Base-by-base conservation (phyloP, 2,797 vertebrate species). In the Fundulus diaphanus region DNA sequence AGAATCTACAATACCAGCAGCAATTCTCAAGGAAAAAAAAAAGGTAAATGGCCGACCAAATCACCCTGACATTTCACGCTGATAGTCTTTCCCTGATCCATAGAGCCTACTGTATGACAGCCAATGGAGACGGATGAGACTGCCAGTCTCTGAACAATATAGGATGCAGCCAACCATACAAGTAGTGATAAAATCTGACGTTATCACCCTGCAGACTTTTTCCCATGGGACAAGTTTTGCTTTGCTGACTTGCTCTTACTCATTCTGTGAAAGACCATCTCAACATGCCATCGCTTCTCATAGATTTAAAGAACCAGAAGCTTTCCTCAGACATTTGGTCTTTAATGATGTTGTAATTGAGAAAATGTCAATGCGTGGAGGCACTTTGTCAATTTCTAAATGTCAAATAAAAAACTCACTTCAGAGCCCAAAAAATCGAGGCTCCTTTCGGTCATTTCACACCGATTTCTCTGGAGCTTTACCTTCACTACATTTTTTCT, bases 101-200 rank as follows among this genome's bases (percentile, higher is more conserved):
- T 77, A 83, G 78, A 85, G 84, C 74, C 78, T 76, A 71, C 81
- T 82, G 81, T 85, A 83, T 88, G 85, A 89, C 83, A 89, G 83
- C 82, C 82, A 89, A 90, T 87, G 87, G 90, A 92, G 93, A 94
- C 80, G 76, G 92, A 94, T 93, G 84, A 73, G 59, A 79, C 88
- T 81, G 87, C 74, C 74, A 75, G 82, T 84, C 87, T 89, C 89
- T 73, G 82, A 92, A 90, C 92, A 93, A 91, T 90, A 90, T 87
- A 82, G 84, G 85, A 90, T 82, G 88, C 92, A 93, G 88, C 90
- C 91, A 91, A 89, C 88, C 90, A 81, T 90, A 85, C 84, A 88
- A 89, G 86, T 72, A 83, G 85, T 80, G 91, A 93, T 94, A 93
- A 94, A 94, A 94, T 91, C 89, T 72, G 74, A 89, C 85, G 91